Evolutionary conservation across 2,888 invertebrate species (phyloP).

Genomic region (Zelleria hepariella): DNA sequence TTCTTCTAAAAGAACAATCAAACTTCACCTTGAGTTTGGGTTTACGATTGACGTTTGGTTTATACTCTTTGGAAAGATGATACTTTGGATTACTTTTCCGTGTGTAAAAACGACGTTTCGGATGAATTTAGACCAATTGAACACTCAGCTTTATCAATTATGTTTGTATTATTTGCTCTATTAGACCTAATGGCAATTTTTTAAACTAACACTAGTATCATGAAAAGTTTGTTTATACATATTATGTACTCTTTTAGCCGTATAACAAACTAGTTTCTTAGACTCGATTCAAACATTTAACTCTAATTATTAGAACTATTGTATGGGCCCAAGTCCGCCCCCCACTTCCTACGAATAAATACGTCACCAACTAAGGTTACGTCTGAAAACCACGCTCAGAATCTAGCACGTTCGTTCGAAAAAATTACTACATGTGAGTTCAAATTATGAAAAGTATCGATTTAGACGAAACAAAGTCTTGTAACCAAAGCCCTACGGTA

Average conservation of each 20-base stretch:
- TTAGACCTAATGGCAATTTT: too few relatives aligned
- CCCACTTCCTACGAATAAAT: conserved; percentile 42
- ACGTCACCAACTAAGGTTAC: conserved; percentile 49
- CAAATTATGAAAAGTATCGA: neutral
- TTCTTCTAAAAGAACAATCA: conserved; percentile 44
- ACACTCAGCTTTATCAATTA: too few relatives aligned
- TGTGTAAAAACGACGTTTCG: neutral
- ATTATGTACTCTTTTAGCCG: too few relatives aligned
- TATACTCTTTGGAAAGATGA: neutral
- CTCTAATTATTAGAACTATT: neutral
- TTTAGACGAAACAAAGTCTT: neutral
- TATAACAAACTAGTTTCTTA: too few relatives aligned
- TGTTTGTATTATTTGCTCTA: too few relatives aligned
- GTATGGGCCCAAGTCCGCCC: conserved; percentile 20
- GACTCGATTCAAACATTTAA: neutral
- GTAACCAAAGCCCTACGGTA: neutral
- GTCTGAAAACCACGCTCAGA: conserved; percentile 25
- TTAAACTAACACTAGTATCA: too few relatives aligned
- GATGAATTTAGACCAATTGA: neutral
- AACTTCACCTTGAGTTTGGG: conserved; percentile 39
- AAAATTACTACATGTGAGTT: neutral
- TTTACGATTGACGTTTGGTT: neutral
- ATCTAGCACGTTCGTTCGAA: conserved; percentile 24
- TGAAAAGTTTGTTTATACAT: too few relatives aligned
- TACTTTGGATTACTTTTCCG: neutral